phyloP scores from a whole-genome alignment of 1,140 invertebrate genomes.

The Papilio machaon region DNA sequence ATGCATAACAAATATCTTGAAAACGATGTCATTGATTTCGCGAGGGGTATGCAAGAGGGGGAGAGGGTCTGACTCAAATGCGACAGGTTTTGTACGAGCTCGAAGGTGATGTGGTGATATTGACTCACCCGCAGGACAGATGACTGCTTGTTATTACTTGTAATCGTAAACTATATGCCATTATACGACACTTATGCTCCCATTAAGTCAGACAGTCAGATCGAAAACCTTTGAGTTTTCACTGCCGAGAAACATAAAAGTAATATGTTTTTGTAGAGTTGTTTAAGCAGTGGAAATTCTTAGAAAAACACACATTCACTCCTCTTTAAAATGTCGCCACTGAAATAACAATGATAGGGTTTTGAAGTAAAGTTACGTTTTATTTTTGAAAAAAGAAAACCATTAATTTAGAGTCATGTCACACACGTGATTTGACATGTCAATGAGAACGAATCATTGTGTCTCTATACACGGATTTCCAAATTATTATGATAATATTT shows the following conservation, averaged over 20 bases:
- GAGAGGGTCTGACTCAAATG: neutral
- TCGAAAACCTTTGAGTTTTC: too few species aligned
- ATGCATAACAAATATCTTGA: conserved; percentile 8
- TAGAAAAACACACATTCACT: too few species aligned
- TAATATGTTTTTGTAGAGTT: too few species aligned
- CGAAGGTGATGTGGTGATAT: neutral
- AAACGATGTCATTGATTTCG: neutral
- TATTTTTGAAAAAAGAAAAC: too few species aligned
- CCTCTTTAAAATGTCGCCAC: too few species aligned
- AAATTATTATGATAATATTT: neutral
- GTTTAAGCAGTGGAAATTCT: too few species aligned
- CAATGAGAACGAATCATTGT: too few species aligned
- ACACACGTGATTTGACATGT: too few species aligned
- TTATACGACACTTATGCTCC: neutral
- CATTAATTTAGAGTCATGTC: too few species aligned
- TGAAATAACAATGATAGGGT: too few species aligned
- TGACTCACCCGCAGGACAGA: neutral
- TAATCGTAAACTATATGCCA: neutral
- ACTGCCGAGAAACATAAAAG: too few species aligned
- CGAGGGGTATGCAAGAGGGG: neutral
- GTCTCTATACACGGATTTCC: neutral
- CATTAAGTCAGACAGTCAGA: neutral
- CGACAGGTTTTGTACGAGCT: conserved; percentile 1
- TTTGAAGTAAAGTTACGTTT: too few species aligned
- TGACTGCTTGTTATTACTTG: neutral